Evolutionary conservation across 1,140 invertebrate genomes (phyloP).

Genomic region (Drosophila serrata): DNA sequence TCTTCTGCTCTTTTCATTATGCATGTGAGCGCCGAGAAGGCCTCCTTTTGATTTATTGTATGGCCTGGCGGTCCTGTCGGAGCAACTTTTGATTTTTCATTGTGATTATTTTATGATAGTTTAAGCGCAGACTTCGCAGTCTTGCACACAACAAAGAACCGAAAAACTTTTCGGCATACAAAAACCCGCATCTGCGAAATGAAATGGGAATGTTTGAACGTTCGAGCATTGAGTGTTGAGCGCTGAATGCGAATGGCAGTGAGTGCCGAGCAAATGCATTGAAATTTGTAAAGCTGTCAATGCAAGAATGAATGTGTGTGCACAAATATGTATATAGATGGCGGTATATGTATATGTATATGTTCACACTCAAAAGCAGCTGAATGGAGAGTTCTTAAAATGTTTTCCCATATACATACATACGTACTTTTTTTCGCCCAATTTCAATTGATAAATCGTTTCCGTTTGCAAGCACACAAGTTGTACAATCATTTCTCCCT

Average conservation of each 20-base stretch:
- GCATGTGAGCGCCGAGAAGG: conserved; percentile 49
- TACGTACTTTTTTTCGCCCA: conserved; percentile 21
- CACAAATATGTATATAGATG: conserved; percentile 14
- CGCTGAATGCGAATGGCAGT: conserved; percentile 48
- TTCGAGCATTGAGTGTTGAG: conserved; percentile 19
- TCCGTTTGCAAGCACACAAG: conserved; percentile 27
- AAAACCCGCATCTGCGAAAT: conserved; percentile 39
- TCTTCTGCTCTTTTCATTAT: conserved; percentile 51
- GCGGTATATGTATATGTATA: too few species aligned
- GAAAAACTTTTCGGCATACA: conserved; percentile 56
- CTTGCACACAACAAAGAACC: conserved; percentile 9
- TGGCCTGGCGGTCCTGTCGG: conserved; percentile 29
- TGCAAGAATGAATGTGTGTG: conserved; percentile 34
- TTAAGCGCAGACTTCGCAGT: conserved; percentile 58
- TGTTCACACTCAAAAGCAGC: conserved; percentile 26
- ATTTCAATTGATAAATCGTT: conserved; percentile 50
- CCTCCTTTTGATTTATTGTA: conserved; percentile 69
- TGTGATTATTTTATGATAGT: conserved; percentile 82
- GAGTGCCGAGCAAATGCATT: conserved; percentile 57
- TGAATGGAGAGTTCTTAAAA: conserved; percentile 49
- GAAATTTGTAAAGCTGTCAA: conserved; percentile 60
- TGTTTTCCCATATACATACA: conserved; percentile 7
- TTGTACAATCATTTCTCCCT: conserved; percentile 26
- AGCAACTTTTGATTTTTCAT: conserved; percentile 74
- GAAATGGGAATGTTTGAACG: conserved; percentile 27